Conservation (phyloP, 2,113 vertebrate species). For the Eidolon helvum region DNA sequence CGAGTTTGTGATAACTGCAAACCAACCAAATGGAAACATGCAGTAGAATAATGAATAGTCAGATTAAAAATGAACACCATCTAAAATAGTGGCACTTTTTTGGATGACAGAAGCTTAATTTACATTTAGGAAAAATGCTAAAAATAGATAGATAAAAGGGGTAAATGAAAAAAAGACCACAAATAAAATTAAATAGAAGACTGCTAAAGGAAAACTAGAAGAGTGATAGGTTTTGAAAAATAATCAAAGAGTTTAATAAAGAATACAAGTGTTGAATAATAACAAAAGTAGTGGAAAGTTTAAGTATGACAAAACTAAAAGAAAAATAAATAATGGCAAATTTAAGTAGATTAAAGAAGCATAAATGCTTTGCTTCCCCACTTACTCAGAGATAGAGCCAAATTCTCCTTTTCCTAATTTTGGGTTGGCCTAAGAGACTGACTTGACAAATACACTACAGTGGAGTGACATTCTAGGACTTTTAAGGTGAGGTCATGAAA, state of each 20-base stretch:
- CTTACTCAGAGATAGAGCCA: not conserved
- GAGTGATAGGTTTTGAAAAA: not conserved
- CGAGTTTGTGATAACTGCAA: not conserved
- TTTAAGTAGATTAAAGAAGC: not conserved
- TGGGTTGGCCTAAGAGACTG: not conserved
- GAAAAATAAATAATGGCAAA: not conserved
- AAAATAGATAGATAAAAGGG: not conserved
- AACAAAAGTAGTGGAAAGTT: not conserved
- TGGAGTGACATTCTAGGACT: not conserved
- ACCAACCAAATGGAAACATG: not conserved
- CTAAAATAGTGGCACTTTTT: not conserved
- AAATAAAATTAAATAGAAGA: not conserved
- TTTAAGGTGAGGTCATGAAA: not conserved
- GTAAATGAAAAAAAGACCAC: not conserved
- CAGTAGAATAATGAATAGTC: not conserved
- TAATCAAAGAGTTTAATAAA: not conserved
- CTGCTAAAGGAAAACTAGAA: not conserved
- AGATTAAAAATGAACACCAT: not conserved
- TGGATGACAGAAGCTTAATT: not conserved
- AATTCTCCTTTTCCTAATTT: not conserved
- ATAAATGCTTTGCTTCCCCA: not conserved
- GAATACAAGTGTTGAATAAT: not conserved
- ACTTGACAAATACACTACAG: not conserved
- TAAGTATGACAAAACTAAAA: not conserved
- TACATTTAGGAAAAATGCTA: rapidly evolving